These are phyloP conservation scores for Stenoptilia bipunctidactyla DNA, from an alignment of 2,888 invertebrate genomes.

Conservation along the genomic window DNA sequence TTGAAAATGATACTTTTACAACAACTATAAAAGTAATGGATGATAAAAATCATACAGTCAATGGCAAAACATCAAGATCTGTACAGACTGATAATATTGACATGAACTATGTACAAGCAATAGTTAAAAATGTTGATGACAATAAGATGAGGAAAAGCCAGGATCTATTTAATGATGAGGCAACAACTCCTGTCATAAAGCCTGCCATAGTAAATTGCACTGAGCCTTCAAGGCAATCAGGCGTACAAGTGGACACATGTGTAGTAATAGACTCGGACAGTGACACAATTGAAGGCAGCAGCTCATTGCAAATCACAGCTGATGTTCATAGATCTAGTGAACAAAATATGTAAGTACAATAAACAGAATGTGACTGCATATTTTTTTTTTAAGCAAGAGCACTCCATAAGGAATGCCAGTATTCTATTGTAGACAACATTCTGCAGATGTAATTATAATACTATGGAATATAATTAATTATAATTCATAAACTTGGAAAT, in stretches of 20 bases:
- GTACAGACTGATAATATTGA: constrained; percentile 35
- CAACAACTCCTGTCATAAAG: no score
- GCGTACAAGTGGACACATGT: constrained; percentile 16
- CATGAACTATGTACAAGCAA: neutral
- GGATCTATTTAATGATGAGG: constrained; percentile 22
- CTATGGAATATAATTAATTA: no score
- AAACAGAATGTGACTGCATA: no score
- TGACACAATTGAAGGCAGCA: constrained; percentile 27
- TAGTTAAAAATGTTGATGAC: neutral
- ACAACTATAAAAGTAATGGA: constrained; percentile 32
- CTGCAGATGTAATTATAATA: no score
- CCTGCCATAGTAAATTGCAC: constrained; percentile 3
- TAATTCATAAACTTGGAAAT: no score
- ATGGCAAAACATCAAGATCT: constrained; percentile 20
- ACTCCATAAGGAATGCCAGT: no score
- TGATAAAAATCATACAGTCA: constrained; percentile 13
- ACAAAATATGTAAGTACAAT: no score
- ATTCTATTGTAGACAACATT: no score
- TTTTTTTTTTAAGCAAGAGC: no score
- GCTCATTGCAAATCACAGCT: constrained; percentile 32
- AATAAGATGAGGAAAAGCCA: constrained; percentile 15
- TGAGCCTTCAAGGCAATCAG: no score
- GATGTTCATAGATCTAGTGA: constrained; percentile 39
- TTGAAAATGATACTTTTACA: constrained; percentile 29
- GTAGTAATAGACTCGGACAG: constrained; percentile 45